phyloP scores from a whole-genome alignment of 2,113 vertebrate genomes.

The Camelus bactrianus region DNA sequence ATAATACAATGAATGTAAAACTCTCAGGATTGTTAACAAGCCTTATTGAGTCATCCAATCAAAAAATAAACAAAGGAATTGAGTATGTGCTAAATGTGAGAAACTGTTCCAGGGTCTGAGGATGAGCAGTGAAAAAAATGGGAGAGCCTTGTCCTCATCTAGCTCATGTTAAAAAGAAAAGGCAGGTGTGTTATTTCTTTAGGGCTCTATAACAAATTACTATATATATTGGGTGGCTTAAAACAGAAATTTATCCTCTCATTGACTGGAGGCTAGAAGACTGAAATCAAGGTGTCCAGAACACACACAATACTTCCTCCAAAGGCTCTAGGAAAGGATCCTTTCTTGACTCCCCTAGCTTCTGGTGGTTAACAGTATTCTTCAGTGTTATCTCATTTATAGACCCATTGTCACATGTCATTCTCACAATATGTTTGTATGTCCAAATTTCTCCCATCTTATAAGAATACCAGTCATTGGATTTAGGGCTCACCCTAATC shows the following conservation, averaged over 20 bases:
- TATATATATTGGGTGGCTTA: neutral
- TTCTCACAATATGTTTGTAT: neutral
- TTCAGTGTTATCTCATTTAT: neutral
- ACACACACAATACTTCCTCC: accelerated
- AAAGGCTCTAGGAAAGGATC: neutral
- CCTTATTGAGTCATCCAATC: neutral
- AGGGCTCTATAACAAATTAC: neutral
- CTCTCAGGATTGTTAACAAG: neutral
- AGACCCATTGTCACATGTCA: neutral
- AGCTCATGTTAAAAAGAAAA: neutral
- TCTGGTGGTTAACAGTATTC: neutral
- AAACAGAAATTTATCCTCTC: neutral
- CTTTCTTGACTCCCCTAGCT: neutral
- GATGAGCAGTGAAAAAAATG: neutral
- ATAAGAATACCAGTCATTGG: neutral
- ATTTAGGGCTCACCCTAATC: neutral
- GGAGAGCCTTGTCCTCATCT: neutral
- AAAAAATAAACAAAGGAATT: neutral
- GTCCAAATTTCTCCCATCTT: neutral
- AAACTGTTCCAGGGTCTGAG: neutral
- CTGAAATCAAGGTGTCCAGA: neutral
- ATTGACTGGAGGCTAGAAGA: neutral
- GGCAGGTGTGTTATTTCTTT: neutral
- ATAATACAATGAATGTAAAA: neutral
- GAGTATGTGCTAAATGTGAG: neutral